Conservation (phyloP, 2,888 invertebrate species). For the Vandiemenella viatica region DNA sequence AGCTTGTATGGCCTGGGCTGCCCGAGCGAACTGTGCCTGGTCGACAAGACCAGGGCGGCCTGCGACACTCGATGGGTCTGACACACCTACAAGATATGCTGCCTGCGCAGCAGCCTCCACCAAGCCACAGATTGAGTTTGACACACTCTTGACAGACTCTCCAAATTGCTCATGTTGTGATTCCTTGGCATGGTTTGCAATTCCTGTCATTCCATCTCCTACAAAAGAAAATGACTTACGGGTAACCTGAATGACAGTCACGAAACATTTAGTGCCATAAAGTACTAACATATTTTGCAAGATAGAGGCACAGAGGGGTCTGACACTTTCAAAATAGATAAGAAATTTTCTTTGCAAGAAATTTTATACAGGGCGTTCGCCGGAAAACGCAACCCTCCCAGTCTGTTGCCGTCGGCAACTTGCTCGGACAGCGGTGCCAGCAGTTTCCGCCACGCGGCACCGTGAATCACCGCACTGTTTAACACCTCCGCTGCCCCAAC, state of each 20-base stretch:
- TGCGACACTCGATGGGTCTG: slow-evolving; percentile 77
- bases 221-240: slow-evolving; percentile 15
- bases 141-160: slow-evolving; percentile 66
- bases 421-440: too few relatives aligned
- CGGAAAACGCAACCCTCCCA: too few relatives aligned
- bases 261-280: neutral
- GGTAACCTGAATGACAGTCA: neutral
- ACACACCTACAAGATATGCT: slow-evolving; percentile 86
- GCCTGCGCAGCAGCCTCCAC: slow-evolving; percentile 90
- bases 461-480: too few relatives aligned
- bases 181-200: slow-evolving; percentile 80
- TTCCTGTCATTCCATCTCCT: slow-evolving; percentile 87
- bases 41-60: slow-evolving; percentile 82
- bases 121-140: slow-evolving; percentile 75
- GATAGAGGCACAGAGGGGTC: slow-evolving; percentile 4
- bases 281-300: neutral
- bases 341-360: too few relatives aligned
- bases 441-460: too few relatives aligned
- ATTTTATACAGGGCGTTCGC: too few relatives aligned
- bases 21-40: slow-evolving; percentile 72
- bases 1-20: slow-evolving; percentile 76
- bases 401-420: too few relatives aligned
- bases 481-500: too few relatives aligned
- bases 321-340: too few relatives aligned
- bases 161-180: slow-evolving; percentile 76